Evolutionary conservation across 2,888 invertebrate species (phyloP), one percentile per base, ranked within the genome.

Genomic region (Empis livida): DNA sequence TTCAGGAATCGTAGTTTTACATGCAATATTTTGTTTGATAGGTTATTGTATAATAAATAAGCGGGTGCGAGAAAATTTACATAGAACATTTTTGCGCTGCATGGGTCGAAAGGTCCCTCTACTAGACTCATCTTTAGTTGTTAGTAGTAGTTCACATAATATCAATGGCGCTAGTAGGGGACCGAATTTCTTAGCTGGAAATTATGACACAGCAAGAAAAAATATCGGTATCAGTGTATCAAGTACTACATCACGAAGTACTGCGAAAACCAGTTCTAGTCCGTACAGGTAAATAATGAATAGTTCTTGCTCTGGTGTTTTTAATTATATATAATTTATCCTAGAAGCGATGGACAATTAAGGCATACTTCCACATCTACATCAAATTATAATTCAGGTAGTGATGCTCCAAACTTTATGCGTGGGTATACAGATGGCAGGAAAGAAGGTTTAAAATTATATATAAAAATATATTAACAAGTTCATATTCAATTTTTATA

Each of bases 221-320:
- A 86, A 89, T 64, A 83, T 93, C 52, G 95, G 94, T 31, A 93
- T 95, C 56, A 93, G 94, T 11, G 91, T 93, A 1, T 92, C 93
- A 0, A 92, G 92, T 50, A 95, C 94, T 1, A 95, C 95, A 0
- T 93, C 92, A 2, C 75, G 92, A 53, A 93, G 93, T 30, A 94
- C 94, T 1, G 92, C 89, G 43, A 95, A 94, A 68, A 94, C 94
- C 13, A 87, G 90, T 58, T 91, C 92, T 27, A 91, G 92, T 66
- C 91, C 92, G 10, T 94, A 93, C 62, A 82, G 86, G 81, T 80
- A 63, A n/a, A 56, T 45, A 10, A 15, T 27, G 17, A n/a, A 43
- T 47, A 32, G 39, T 46, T 44, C 9, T 27, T 2, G 45, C 11
- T 14, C 5, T 10, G 6, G 9, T 15, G 14, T 43, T 30, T 30